Evolutionary conservation across 2,888 invertebrate species (phyloP), one percentile per base, ranked within the genome.

Genomic region (Aleiodes testaceus): DNA sequence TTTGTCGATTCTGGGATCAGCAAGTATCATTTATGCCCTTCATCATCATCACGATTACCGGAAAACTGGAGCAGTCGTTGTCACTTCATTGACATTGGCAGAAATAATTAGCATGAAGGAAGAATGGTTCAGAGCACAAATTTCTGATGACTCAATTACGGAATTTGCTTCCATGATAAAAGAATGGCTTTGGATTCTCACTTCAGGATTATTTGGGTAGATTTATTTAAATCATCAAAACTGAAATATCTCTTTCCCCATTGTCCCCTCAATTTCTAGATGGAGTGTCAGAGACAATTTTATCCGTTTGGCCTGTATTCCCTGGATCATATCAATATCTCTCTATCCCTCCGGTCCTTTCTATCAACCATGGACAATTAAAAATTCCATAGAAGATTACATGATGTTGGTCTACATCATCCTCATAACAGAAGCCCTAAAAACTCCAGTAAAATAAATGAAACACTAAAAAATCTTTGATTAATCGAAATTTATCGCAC

Each of bases 311-410:
- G 79, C 82, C 0, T 79, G 74, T 45, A 69, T 83, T 22, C 81
- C 80, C 5, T 81, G 79, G n/a, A 69, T 73, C 1, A 49, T 81
- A 18, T 70, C 80, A 0, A 70, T 68, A 50, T 76, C 80, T 67
- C 69, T 72, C 12, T 64, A 82, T n/a, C 64, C 77, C 1, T 75
- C 78, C 3, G 77, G 79, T 73, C 78, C 74, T 68, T 80, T 80
- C 65, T 77, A 78, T 66, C 76, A 73, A 12, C 78, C 76, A 4
- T 82, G 82, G 82, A 80, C 82, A 0, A 70, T 77, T 2, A 45
- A 64, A 4, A 72, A 78, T 18, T 72, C 76, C 3, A 76, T 84
- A 16, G 80, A 80, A 47, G 80, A 84, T 77, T 84, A 84, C 72
- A 73, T 78, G 74, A 82, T 82, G 79, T 71, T 80, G 22, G 74